Evolutionary conservation across 2,113 vertebrate species (phyloP).

Genomic region (Emydocephalus ijimae): DNA sequence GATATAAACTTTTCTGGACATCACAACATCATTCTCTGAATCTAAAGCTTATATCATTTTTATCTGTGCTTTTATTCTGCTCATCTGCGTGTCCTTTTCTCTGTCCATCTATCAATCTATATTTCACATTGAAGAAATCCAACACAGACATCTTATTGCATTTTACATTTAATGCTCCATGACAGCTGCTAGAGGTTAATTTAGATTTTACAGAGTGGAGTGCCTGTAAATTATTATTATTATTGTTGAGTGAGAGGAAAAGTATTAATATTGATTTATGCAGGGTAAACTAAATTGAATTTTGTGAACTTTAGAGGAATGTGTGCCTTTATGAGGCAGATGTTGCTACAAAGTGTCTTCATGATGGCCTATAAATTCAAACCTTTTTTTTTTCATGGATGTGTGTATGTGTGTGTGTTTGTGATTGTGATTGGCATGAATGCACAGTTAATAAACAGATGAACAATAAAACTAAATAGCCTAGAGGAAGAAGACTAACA

Average conservation of each 20-base stretch:
- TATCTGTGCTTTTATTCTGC: background rate
- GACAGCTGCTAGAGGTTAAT: background rate
- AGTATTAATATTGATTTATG: slow-evolving; percentile 22
- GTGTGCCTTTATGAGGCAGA: slow-evolving; percentile 7
- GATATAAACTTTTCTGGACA: background rate
- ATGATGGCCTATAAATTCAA: background rate
- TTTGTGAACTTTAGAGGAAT: slow-evolving; percentile 27
- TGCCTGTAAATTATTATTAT: slow-evolving; percentile 4
- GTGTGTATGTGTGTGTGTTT: background rate
- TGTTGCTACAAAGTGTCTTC: background rate
- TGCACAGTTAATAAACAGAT: background rate
- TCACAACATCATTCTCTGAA: background rate
- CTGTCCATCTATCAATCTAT: background rate
- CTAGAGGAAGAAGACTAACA: background rate
- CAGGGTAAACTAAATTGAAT: background rate
- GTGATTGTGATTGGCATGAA: background rate
- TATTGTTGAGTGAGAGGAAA: background rate
- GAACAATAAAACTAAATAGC: slow-evolving; percentile 1
- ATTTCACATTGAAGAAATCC: background rate
- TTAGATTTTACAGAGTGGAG: background rate
- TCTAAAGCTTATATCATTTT: background rate
- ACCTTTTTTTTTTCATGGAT: background rate
- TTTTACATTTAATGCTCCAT: background rate
- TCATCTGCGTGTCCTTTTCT: background rate
- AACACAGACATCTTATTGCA: background rate